A percentile compares a stretch with the other conserved stretches of the same genome.
Conservation (phyloP, 2,888 invertebrate species). For the Magallana nippona region DNA sequence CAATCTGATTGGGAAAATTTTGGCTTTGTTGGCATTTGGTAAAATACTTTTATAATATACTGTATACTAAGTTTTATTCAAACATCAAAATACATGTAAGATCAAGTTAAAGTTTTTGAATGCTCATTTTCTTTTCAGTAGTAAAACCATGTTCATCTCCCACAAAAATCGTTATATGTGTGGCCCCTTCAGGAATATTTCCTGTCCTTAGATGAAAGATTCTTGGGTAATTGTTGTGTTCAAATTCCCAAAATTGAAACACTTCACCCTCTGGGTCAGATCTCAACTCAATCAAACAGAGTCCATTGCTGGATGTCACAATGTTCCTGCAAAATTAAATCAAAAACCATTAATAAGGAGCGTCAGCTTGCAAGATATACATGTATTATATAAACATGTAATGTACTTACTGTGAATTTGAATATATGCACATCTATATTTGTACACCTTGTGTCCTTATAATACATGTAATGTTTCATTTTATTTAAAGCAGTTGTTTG, state of each 20-base stretch:
- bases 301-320: constrained; percentile 67
- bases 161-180: constrained; percentile 69
- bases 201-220: constrained; percentile 69
- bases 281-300: constrained; percentile 76
- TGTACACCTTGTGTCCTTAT: too few relatives aligned
- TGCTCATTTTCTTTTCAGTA: constrained; percentile 71
- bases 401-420: too few relatives aligned
- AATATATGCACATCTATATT: too few relatives aligned
- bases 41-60: too few relatives aligned
- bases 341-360: not conserved
- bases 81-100: too few relatives aligned
- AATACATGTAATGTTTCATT: too few relatives aligned
- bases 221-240: constrained; percentile 70
- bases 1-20: too few relatives aligned
- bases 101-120: constrained; percentile 61
- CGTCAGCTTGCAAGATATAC: too few relatives aligned
- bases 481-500: too few relatives aligned
- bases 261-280: constrained; percentile 76
- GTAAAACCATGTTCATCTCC: constrained; percentile 76
- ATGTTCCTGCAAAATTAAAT: constrained; percentile 53
- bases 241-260: constrained; percentile 79
- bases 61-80: too few relatives aligned
- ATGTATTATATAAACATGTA: too few relatives aligned
- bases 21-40: too few relatives aligned
- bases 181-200: constrained; percentile 64